Conservation (phyloP, 2,113 vertebrate genomes). For the Haliaeetus leucogaster region DNA sequence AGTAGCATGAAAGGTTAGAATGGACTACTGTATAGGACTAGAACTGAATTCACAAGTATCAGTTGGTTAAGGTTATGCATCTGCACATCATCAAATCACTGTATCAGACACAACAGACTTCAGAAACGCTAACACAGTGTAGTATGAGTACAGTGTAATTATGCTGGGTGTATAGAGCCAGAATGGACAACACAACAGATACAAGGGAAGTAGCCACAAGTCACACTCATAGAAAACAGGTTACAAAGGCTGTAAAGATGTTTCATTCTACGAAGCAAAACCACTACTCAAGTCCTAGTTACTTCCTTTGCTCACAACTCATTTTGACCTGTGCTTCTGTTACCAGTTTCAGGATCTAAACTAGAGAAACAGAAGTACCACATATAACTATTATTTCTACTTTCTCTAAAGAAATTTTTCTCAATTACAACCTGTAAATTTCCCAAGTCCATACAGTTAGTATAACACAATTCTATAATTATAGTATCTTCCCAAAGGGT, state of each 20-base stretch:
- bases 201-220: neutral
- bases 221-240: neutral
- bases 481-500: neutral
- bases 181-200: neutral
- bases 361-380: neutral
- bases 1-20: neutral
- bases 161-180: neutral
- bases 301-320: neutral
- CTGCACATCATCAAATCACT: neutral
- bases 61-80: neutral
- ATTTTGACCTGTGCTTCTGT: neutral
- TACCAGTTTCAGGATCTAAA: neutral
- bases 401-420: neutral
- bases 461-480: neutral
- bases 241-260: neutral
- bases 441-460: neutral
- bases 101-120: neutral
- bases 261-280: neutral
- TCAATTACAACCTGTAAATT: neutral
- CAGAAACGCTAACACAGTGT: accelerated
- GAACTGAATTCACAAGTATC: neutral
- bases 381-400: neutral
- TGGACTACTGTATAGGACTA: accelerated
- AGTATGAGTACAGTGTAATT: neutral
- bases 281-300: neutral